A percentile compares a stretch with the other conserved stretches of the same genome.
Evolutionary conservation across 2,888 invertebrate species (phyloP).

Genomic region (Tolmerus cingulatus): DNA sequence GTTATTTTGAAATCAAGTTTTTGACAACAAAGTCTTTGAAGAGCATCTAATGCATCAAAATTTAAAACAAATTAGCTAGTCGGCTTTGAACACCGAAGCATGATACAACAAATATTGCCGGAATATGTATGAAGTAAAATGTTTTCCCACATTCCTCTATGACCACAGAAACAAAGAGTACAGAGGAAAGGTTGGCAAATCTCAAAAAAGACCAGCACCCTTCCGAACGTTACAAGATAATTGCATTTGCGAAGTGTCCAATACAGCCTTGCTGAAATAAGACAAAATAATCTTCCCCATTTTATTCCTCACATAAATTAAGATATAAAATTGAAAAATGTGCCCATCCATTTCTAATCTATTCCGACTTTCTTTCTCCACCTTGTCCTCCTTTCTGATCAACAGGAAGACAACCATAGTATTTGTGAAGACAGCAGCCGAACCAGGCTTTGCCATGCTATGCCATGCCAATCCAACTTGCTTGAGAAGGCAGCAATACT

Average conservation of each 20-base stretch:
- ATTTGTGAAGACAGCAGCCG: neutral
- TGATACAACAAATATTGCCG: neutral
- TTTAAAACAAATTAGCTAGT: neutral
- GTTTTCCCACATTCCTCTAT: neutral
- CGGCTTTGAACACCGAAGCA: neutral
- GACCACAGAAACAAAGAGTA: neutral
- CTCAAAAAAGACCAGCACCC: neutral
- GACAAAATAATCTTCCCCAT: neutral
- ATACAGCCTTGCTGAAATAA: neutral
- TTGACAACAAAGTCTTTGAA: neutral
- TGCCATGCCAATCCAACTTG: neutral
- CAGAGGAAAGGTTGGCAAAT: neutral
- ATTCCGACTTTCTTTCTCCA: slow-evolving; percentile 5
- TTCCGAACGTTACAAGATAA: neutral
- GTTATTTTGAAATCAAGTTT: neutral
- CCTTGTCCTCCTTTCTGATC: neutral
- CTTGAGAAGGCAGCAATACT: neutral
- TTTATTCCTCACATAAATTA: neutral
- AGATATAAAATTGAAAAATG: neutral
- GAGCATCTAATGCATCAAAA: neutral
- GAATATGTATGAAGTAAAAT: neutral
- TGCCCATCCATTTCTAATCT: slow-evolving; percentile 8
- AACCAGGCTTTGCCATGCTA: neutral
- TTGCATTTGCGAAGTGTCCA: slow-evolving; percentile 1
- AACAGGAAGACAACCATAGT: neutral